Evolutionary conservation across 2,113 vertebrate genomes (phyloP).

Genomic region (Orycteropus afer): DNA sequence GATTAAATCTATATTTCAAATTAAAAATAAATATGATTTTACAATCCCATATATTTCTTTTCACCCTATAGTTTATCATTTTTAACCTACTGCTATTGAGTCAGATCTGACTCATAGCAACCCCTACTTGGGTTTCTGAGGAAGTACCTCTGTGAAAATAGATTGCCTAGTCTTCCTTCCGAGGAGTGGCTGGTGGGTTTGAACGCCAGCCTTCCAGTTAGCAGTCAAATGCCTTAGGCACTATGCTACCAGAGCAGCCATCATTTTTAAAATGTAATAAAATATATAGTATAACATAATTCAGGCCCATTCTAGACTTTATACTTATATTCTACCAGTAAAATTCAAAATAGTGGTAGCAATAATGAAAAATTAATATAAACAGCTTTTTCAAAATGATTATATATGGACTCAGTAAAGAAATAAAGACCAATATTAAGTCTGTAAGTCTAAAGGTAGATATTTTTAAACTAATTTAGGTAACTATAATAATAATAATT

Average conservation of each 20-base stretch:
- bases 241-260: too few relatives aligned
- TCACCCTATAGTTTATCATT: not conserved
- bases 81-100: too few relatives aligned
- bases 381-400: constrained; percentile 2
- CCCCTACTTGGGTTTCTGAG: too few relatives aligned
- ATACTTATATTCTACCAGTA: not conserved
- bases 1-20: constrained; percentile 12
- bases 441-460: not conserved
- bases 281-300: not conserved
- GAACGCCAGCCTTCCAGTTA: too few relatives aligned
- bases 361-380: constrained; percentile 3
- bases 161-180: too few relatives aligned
- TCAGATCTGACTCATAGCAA: too few relatives aligned
- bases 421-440: not conserved
- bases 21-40: constrained; percentile 29
- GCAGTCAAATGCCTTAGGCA: too few relatives aligned
- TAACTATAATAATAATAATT: constrained; percentile 24
- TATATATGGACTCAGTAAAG: not conserved
- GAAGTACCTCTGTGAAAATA: too few relatives aligned
- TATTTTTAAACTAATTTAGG: not conserved
- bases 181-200: too few relatives aligned
- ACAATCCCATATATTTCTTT: not conserved
- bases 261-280: too few relatives aligned
- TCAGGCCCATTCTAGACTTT: not conserved
- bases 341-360: not conserved